Base-by-base conservation (phyloP, 2,113 vertebrate genomes). In the Ranitomeya imitator region DNA sequence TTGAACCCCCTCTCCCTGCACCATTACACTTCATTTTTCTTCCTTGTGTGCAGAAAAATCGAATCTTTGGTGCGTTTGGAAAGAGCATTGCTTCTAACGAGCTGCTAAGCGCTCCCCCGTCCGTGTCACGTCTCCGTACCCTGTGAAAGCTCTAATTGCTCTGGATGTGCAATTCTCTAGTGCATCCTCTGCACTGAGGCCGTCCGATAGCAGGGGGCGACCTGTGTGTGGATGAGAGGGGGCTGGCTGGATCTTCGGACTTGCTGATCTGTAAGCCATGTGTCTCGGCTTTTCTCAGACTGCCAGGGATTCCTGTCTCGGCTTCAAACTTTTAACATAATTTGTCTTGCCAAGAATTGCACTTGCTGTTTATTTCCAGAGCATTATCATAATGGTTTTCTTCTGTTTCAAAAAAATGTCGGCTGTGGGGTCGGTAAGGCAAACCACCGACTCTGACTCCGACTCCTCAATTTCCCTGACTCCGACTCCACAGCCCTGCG, bases 331-430 rank as follows among this genome's bases (percentile, higher is more conserved):
- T 83, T 60, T 37, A 60, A 15, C 11, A 83, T 54, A 52, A 2
- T 23, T 14, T 54, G 19, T 67, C 51, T 69, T 83, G 81, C 81
- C 81, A 83, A 83, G 81, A 69, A 23, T 67, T 83, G 81, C 81
- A 83, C 81, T 83, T 69, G 61, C 59, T 83, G 37, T 69, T 83
- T 83, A 67, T 83, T 83, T 83, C 61, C 45, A 67, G 16, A 83
- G 54, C 63, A 45, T 69, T 83, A 83, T 67, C 81, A 54, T 61
- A 81, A 81, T 81, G 9, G 61, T 45, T 65, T 67, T 83, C 81
- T 83, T 51, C 80, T 51, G 31, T 65, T 59, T 83, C 16, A 65
- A 31, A 52, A 52, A 31, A 12, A 31, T 51, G 13, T 74, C 55
- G 37, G 37, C 37, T 45, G 37, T 5, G 26, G 26, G 26, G 26